Evolutionary conservation across 1,140 invertebrate genomes (phyloP).

Genomic region (Tetramorium simillimum): DNA sequence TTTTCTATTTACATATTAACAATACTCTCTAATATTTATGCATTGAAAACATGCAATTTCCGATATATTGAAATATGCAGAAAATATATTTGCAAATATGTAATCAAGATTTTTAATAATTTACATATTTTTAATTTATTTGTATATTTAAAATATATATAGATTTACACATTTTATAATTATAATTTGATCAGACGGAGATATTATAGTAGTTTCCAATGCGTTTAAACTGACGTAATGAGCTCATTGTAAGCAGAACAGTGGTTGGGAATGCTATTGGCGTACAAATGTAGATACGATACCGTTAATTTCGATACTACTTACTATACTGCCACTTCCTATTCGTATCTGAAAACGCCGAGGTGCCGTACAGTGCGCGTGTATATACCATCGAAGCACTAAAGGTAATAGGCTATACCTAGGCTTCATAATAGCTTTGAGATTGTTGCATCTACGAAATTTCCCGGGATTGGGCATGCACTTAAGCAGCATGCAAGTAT

Average conservation of each 20-base stretch:
- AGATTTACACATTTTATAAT: not conserved
- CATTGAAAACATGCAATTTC: not conserved
- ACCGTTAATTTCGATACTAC: conserved; percentile 32
- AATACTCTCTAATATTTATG: not conserved
- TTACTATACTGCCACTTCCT: not conserved
- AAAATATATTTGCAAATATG: not conserved
- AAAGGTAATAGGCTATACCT: conserved; percentile 62
- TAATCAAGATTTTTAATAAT: not conserved
- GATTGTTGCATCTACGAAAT: conserved; percentile 70
- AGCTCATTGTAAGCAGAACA: not conserved
- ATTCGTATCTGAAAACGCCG: conserved; percentile 3
- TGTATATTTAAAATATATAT: not conserved
- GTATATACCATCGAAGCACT: conserved; percentile 18
- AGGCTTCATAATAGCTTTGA: conserved; percentile 63
- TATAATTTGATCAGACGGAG: not conserved
- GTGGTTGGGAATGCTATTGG: not conserved
- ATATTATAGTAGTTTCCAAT: not conserved
- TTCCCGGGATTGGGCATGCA: conserved; percentile 58
- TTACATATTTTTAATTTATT: not conserved
- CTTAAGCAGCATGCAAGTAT: conserved; percentile 55
- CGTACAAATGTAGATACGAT: conserved; percentile 6
- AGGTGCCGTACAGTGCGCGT: not conserved
- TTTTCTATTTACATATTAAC: not conserved
- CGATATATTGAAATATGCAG: too few species aligned
- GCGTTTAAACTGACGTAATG: not conserved